These are phyloP conservation scores for Amazona guildingii DNA, from an alignment of 2,113 vertebrate species.

Conservation along the genomic window DNA sequence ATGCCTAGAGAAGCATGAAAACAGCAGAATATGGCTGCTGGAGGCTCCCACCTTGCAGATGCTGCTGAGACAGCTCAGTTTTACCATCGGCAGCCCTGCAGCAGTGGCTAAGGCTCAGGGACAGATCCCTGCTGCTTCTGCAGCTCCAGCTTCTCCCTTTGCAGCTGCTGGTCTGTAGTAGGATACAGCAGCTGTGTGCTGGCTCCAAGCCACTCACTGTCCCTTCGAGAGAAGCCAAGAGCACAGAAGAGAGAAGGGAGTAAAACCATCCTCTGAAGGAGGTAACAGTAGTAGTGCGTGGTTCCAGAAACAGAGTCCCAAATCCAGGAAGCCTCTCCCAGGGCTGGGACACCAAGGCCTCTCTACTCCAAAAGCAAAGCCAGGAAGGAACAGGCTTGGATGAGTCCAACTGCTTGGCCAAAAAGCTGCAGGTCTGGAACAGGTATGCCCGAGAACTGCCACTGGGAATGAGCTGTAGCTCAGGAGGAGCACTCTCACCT, in stretches of 20 bases:
- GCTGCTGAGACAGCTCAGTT: neutral
- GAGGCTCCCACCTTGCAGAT: neutral
- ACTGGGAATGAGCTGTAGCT: neutral
- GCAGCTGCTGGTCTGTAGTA: neutral
- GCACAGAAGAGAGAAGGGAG: neutral
- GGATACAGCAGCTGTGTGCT: fast-evolving
- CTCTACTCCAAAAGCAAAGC: neutral
- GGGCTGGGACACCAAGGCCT: neutral
- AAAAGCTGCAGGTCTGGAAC: neutral
- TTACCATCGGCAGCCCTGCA: neutral
- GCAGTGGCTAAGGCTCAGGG: neutral
- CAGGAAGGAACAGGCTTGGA: neutral
- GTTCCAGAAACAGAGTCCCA: neutral
- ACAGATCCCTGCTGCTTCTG: neutral
- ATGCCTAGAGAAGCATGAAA: neutral
- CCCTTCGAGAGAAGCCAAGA: neutral
- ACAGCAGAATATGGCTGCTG: neutral
- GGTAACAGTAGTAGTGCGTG: neutral
- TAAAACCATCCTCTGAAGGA: neutral
- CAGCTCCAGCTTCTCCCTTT: neutral
- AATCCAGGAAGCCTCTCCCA: neutral
- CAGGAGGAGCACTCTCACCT: neutral
- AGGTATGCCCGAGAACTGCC: neutral
- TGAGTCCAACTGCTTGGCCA: neutral
- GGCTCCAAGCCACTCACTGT: neutral